A percentile compares a stretch with the other conserved stretches of the same genome.
phyloP scores from a whole-genome alignment of 2,113 vertebrate species.

The Tricholaema leucomelas region DNA sequence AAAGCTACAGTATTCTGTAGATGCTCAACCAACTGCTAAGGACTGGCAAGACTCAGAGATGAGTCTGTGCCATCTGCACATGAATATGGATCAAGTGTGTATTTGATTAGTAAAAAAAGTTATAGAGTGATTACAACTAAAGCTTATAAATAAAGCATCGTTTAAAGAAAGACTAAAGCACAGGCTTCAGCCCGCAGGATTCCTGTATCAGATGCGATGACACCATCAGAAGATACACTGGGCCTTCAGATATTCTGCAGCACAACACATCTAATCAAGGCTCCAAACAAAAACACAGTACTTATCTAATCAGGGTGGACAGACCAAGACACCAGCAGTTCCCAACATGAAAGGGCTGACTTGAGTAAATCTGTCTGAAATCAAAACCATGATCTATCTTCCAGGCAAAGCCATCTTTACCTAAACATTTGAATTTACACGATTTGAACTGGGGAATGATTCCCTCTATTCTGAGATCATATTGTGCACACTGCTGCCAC shows the following conservation, averaged over 20 bases:
- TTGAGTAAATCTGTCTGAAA: background rate
- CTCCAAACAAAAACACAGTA: background rate
- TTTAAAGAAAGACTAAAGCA: background rate
- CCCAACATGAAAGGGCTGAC: background rate
- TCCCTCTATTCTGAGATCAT: background rate
- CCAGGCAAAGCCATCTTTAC: background rate
- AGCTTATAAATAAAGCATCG: background rate
- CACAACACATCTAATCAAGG: background rate
- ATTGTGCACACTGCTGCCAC: rapidly evolving
- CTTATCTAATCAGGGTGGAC: background rate
- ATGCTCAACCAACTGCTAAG: background rate
- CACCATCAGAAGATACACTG: background rate
- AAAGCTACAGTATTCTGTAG: background rate
- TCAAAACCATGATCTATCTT: background rate
- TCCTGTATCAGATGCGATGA: background rate
- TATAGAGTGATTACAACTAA: background rate
- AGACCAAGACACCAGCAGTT: background rate
- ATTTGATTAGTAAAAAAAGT: background rate
- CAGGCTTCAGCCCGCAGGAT: background rate
- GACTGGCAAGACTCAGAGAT: background rate
- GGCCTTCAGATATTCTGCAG: background rate
- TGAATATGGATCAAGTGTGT: background rate
- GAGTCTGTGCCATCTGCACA: background rate
- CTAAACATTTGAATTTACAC: background rate
- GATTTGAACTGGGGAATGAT: background rate